A percentile compares a stretch with the other conserved stretches of the same genome.
Evolutionary conservation across 2,888 invertebrate species (phyloP).

Genomic region (Malacosoma neustria): DNA sequence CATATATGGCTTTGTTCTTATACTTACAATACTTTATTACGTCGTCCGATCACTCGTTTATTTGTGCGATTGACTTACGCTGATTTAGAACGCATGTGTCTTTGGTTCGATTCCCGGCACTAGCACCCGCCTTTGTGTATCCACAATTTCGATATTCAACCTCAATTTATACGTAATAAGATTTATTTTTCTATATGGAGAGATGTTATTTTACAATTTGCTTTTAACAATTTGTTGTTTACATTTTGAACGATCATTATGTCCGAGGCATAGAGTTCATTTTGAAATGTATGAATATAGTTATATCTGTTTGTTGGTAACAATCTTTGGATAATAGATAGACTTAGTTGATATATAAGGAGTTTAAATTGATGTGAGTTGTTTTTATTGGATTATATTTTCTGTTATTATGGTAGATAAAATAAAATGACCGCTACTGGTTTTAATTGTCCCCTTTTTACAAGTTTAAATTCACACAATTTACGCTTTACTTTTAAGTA

Average conservation of each 20-base stretch:
- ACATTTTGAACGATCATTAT: constrained; percentile 16
- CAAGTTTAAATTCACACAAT: no score
- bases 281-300: constrained; percentile 9
- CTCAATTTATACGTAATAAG: neutral
- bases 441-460: neutral
- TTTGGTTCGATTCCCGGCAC: constrained; percentile 48
- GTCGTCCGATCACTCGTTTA: constrained; percentile 49
- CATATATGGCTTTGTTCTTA: constrained; percentile 23
- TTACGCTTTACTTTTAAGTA: no score
- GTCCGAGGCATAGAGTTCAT: constrained; percentile 10
- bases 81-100: constrained; percentile 64
- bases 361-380: constrained; percentile 36
- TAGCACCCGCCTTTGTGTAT: constrained; percentile 21
- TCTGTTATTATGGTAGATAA: constrained; percentile 18
- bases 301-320: constrained; percentile 28
- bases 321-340: constrained; percentile 29
- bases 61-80: constrained; percentile 54
- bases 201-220: constrained; percentile 5
- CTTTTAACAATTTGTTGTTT: constrained; percentile 23
- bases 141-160: constrained; percentile 6
- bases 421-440: neutral
- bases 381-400: constrained; percentile 26
- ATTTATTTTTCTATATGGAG: neutral
- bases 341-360: constrained; percentile 35
- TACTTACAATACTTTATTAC: constrained; percentile 57